Evolutionary conservation across 2,113 vertebrate genomes (phyloP), one percentile per base, ranked within the genome.

Genomic region (Leptocoma aspasia): DNA sequence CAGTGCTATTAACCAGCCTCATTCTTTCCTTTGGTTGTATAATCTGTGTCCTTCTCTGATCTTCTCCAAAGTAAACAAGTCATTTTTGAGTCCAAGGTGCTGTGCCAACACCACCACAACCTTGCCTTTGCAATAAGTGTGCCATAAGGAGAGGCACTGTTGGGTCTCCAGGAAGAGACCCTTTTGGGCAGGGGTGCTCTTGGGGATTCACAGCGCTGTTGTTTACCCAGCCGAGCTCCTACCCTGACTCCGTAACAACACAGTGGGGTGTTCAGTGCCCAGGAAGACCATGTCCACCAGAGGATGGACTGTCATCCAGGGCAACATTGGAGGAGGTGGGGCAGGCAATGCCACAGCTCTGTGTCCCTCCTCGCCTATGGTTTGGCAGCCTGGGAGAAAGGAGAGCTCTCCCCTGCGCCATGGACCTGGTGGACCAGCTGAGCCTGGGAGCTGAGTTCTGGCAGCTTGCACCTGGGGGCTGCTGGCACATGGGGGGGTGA

Each of bases 1-100:
- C 89, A 96, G 75, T 41, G 2, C 79, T 93, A 64, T 86, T 92
- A 85, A 93, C 94, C 68, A 92, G 63, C 41, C 15, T 4, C 54
- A 47, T 95, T 94, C 76, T 95, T 89, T 65, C 69, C 75, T 90
- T 65, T 57, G 59, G 83, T 96, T 97, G 91, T 80, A 82, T 88
- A 96, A 92, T 95, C 69, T 81, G 59, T 88, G 90, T 86, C 78
- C 92, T 95, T 88, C 89, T 85, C 89, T 90, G 79, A 93, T 89
- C 89, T 65, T 87, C 70, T 86, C 50, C 56, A 83, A 89, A 94
- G 73, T 22, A 94, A 95, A 86, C 56, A 92, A 90, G 79, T 16
- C 4, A 13, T 41, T 92, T 78, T 56, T 82, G 24, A 76, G 50
- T 50, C 50, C 61, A 56, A 45, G 24, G 66, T 3, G 8, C n/a